Evolutionary conservation across 2,888 invertebrate genomes (phyloP), one percentile per base, ranked within the genome.

Genomic region (Melangyna quadrimaculata): DNA sequence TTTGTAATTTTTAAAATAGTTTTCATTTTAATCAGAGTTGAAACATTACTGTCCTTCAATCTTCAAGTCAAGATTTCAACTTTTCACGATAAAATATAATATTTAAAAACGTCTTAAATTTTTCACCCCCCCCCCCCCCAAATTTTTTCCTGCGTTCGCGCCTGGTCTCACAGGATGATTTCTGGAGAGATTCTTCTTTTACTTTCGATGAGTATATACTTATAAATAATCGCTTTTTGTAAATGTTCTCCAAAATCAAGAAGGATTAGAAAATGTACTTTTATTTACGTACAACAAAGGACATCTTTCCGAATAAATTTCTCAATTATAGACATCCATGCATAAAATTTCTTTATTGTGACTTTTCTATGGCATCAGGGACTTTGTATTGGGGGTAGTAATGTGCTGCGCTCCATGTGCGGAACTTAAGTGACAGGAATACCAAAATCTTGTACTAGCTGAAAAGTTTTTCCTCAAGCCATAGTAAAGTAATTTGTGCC

Each of bases 401-500:
- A 29, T 59, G 57, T 67, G 29, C 14, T 27, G 48, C 45, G 55
- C 12, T 35, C 37, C 48, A 59, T 22, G 48, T 40, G 19, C 19
- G 32, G 32, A 32, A 67, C 63, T 59, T 45, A 75, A 75, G 24
- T 53, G 75, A 69, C 65, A 79, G 73, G 73, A 79, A 79, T 79
- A 73, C 48, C 51, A 79, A 79, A 61, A 69, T 74, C 57, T n/a
- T 40, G 67, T 69, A 61, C 19, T 51, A 17, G 9, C 17, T 29
- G 8, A 69, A 74, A 80, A 80, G 53, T 75, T 80, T 80, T 70
- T 55, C 61, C 61, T 80, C 61, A 19, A 53, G 51, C 27, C n/a
- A 40, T 63, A 63, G 69, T 70, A 80, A 69, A 80, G 70, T 75
- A 45, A 75, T 75, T 70, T 74, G 70, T 80, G 61, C 69, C 69